Evolutionary conservation across 2,113 vertebrate genomes (phyloP).

Genomic region (Dinomys branickii): DNA sequence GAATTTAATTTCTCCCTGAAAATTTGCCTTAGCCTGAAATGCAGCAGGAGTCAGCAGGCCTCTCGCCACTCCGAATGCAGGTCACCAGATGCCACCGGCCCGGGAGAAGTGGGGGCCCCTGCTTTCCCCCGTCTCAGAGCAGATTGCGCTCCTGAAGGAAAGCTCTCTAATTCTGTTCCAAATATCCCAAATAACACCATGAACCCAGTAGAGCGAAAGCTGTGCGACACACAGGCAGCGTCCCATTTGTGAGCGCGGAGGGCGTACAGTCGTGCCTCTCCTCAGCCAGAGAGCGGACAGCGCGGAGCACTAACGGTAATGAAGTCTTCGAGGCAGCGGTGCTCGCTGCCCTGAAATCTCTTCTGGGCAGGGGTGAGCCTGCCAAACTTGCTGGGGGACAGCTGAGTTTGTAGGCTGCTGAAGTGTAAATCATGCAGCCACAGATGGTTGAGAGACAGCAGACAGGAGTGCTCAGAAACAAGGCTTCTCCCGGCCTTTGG

Average conservation of each 20-base stretch:
- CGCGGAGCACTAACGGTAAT: not conserved
- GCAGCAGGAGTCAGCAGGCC: not conserved
- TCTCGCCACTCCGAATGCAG: not conserved
- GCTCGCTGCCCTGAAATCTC: conserved; percentile 32
- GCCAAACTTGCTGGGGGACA: not conserved
- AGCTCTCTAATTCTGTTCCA: not conserved
- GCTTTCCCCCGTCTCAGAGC: too few relatives aligned
- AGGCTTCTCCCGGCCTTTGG: conserved; percentile 1
- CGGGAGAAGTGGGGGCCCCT: too few relatives aligned
- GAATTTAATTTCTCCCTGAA: not conserved
- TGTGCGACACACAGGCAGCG: not conserved
- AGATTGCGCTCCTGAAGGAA: not conserved
- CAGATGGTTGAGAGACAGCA: not conserved
- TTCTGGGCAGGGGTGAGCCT: conserved; percentile 41
- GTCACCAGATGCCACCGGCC: not conserved
- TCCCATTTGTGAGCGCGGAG: not conserved
- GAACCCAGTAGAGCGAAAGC: not conserved
- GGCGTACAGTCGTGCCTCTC: not conserved
- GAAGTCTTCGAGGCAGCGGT: too few relatives aligned
- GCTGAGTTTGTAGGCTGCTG: not conserved
- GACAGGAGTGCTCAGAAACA: not conserved
- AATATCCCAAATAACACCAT: not conserved
- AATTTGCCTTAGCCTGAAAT: not conserved
- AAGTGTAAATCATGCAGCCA: not conserved
- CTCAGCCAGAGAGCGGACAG: not conserved